Conservation (phyloP, 2,797 vertebrate species). For the Acanthiza pusilla region DNA sequence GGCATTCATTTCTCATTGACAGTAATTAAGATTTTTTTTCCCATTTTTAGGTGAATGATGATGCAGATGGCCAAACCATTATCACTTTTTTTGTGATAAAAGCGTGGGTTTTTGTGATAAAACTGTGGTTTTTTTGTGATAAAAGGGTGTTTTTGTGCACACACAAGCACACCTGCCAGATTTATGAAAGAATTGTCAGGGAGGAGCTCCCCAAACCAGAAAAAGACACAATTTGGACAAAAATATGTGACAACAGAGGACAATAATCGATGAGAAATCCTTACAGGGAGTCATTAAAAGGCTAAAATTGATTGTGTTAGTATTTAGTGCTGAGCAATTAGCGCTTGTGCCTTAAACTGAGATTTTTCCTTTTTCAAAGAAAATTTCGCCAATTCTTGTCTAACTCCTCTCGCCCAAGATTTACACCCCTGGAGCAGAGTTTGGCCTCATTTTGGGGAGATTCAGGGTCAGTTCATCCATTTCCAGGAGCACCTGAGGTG, state of each 20-base stretch:
- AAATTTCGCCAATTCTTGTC: not conserved
- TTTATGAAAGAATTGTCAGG: not conserved
- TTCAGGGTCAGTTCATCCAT: not conserved
- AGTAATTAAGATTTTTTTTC: not conserved
- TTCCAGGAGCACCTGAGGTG: not conserved
- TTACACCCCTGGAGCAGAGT: not conserved
- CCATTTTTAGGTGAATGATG: not conserved
- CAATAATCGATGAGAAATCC: not conserved
- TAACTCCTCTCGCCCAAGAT: not conserved
- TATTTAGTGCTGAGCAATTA: not conserved
- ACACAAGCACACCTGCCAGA: not conserved
- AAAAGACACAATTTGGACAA: not conserved
- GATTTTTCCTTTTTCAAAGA: not conserved
- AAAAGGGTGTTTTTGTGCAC: too few relatives aligned
- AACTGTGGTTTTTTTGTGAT: too few relatives aligned
- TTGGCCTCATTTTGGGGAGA: not conserved
- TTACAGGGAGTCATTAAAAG: not conserved
- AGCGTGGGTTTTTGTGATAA: too few relatives aligned
- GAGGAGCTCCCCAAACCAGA: not conserved
- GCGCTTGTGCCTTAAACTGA: not conserved
- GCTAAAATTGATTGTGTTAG: not conserved
- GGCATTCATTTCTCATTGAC: not conserved
- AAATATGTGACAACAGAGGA: not conserved
- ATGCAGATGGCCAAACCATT: not conserved
- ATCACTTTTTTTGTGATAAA: too few relatives aligned